These are phyloP conservation scores for Parotia lawesii DNA, from an alignment of 2,113 vertebrate species.

Conservation along the genomic window DNA sequence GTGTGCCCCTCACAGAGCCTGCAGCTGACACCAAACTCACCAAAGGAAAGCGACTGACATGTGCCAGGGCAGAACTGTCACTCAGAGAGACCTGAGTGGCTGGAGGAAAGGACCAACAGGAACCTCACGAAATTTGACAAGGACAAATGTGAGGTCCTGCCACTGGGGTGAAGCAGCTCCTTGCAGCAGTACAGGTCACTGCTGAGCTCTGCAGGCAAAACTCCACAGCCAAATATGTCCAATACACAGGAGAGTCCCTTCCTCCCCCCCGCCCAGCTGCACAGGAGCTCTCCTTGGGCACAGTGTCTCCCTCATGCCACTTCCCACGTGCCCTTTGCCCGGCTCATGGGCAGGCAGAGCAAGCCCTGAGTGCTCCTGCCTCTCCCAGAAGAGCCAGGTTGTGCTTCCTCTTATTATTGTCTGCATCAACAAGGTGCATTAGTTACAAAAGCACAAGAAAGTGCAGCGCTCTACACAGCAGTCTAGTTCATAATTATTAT, in stretches of 20 bases:
- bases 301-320: background rate
- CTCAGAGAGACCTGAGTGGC: background rate
- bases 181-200: background rate
- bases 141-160: background rate
- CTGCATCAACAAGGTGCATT: background rate
- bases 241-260: background rate
- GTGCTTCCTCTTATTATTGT: background rate
- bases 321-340: background rate
- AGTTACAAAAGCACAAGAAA: background rate
- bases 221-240: background rate
- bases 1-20: background rate
- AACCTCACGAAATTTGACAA: background rate
- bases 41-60: accelerated
- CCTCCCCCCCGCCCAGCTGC: background rate
- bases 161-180: background rate
- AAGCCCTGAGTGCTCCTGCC: accelerated
- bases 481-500: background rate
- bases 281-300: accelerated
- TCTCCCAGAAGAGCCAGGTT: background rate
- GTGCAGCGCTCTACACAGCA: background rate
- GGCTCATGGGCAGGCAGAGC: background rate
- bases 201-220: background rate
- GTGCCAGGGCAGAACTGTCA: background rate
- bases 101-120: background rate
- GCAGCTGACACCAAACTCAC: background rate